A percentile compares a stretch with the other conserved stretches of the same genome.
Conservation (phyloP, 2,113 vertebrate species). For the Pongo pygmaeus region DNA sequence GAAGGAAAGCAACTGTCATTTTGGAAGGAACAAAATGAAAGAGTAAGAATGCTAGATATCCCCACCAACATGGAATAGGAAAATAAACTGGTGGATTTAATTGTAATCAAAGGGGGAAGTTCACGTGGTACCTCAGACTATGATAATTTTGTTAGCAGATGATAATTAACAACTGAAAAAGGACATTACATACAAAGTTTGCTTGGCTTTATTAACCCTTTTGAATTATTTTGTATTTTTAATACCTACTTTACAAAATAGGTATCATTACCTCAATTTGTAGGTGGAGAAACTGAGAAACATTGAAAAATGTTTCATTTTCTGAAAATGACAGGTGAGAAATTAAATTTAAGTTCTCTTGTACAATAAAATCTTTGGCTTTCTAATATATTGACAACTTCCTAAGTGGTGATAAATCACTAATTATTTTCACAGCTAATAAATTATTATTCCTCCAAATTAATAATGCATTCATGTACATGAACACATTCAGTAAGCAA, state of each 20-base stretch:
- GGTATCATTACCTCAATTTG: neutral
- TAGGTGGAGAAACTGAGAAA: neutral
- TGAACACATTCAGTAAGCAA: neutral
- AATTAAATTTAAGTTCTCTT: neutral
- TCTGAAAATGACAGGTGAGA: neutral
- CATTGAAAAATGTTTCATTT: neutral
- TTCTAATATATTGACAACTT: neutral
- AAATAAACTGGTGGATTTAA: neutral
- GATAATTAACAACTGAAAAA: neutral
- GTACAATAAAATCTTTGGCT: neutral
- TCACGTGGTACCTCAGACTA: neutral
- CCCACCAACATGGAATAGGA: neutral
- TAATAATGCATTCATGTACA: neutral
- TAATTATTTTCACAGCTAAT: neutral
- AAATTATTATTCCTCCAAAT: neutral
- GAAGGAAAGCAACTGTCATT: neutral
- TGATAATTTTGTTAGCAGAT: neutral
- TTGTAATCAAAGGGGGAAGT: neutral
- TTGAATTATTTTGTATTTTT: constrained; percentile 11
- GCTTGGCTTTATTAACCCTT: neutral
- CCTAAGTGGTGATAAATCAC: neutral
- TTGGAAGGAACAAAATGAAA: neutral
- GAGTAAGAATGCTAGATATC: neutral
- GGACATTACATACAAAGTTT: neutral
- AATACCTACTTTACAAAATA: neutral